These are phyloP conservation scores for Empidonax alnorum DNA, from an alignment of 2,113 vertebrate species.

Conservation along the genomic window DNA sequence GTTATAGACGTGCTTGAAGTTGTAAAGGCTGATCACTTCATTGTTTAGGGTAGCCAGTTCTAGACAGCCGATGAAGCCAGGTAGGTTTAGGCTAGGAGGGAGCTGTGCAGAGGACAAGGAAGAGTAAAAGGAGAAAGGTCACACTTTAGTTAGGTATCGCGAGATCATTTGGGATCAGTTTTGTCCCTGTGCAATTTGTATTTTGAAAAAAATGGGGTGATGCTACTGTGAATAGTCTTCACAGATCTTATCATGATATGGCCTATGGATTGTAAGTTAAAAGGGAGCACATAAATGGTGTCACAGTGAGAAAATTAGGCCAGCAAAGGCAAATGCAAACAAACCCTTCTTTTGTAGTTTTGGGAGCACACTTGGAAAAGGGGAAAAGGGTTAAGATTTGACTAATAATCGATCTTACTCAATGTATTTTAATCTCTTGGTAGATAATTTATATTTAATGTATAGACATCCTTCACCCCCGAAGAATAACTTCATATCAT, in stretches of 20 bases:
- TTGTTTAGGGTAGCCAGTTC: slow-evolving; percentile 92
- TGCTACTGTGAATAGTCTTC: background rate
- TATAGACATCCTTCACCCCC: background rate
- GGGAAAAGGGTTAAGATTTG: background rate
- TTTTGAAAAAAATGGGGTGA: background rate
- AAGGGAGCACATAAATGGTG: background rate
- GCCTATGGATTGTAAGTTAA: background rate
- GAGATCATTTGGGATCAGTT: background rate
- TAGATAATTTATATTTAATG: background rate
- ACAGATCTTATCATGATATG: background rate
- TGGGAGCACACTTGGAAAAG: background rate
- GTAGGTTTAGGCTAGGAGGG: slow-evolving; percentile 87
- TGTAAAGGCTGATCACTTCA: slow-evolving; percentile 94
- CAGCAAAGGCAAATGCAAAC: background rate
- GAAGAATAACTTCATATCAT: background rate
- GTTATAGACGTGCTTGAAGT: slow-evolving; percentile 87
- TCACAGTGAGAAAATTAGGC: background rate
- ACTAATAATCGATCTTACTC: background rate
- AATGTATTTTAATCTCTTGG: background rate
- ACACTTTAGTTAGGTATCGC: background rate
- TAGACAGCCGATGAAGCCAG: slow-evolving; percentile 91
- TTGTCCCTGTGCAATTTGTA: background rate
- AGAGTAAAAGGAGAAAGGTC: background rate
- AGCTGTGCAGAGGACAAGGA: slow-evolving; percentile 75
- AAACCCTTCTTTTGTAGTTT: background rate